A percentile compares a stretch with the other conserved stretches of the same genome.
phyloP scores from a whole-genome alignment of 2,888 invertebrate species.

The Torymus auratus region DNA sequence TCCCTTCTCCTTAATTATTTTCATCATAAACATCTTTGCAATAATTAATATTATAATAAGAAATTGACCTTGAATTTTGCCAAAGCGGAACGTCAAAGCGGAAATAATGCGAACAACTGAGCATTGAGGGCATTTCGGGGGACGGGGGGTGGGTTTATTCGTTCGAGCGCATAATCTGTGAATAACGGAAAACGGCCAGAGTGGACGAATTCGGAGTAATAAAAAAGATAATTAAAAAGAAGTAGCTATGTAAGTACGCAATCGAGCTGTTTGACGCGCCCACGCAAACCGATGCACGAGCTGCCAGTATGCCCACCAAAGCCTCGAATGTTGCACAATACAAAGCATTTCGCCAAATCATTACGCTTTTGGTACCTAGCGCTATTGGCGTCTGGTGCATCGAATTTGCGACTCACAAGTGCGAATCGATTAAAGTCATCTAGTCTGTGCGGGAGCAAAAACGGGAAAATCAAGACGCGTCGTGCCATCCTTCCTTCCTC shows the following conservation, averaged over 20 bases:
- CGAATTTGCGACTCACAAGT: conserved; percentile 8
- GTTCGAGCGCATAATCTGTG: conserved; percentile 45
- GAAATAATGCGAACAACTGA: conserved; percentile 54
- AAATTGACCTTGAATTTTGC: conserved; percentile 58
- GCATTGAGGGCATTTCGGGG: conserved; percentile 26
- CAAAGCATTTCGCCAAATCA: too few relatives aligned
- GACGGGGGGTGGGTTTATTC: conserved; percentile 3
- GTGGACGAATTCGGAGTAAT: conserved; percentile 51
- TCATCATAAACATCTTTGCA: conserved; percentile 25
- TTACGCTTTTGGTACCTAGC: neutral
- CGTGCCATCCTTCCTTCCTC: conserved; percentile 49
- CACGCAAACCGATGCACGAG: conserved; percentile 32
- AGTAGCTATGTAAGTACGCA: conserved; percentile 3
- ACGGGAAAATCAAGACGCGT: conserved; percentile 50
- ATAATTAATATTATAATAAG: conserved; percentile 48
- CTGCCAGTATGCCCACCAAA: neutral
- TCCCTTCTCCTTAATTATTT: conserved; percentile 52
- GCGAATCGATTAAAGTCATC: conserved; percentile 20
- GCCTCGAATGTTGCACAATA: too few relatives aligned
- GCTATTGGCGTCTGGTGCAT: conserved; percentile 17
- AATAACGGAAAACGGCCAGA: conserved; percentile 53
- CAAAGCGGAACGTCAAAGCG: conserved; percentile 61
- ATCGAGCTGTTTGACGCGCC: conserved; percentile 46
- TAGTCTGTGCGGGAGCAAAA: conserved; percentile 17
- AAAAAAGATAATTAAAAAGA: conserved; percentile 44